These are phyloP conservation scores for Poeciliopsis presidionis DNA, from an alignment of 2,797 vertebrate genomes.

Conservation along the genomic window DNA sequence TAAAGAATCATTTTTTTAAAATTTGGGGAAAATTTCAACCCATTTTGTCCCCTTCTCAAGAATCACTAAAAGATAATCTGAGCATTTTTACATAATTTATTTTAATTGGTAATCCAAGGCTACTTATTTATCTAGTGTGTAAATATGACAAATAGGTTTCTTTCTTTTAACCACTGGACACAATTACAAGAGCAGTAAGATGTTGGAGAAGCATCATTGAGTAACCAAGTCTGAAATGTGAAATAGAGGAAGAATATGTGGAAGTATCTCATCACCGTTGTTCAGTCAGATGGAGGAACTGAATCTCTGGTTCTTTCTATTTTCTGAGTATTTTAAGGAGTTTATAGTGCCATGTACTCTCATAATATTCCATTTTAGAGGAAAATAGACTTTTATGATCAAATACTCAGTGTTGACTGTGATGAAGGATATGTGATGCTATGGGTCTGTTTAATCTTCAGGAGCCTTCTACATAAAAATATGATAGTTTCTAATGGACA, in stretches of 20 bases:
- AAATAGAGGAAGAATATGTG: background rate
- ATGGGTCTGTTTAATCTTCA: background rate
- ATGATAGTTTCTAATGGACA: background rate
- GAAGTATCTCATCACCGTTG: background rate
- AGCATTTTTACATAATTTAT: background rate
- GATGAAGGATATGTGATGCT: background rate
- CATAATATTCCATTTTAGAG: background rate
- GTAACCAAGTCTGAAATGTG: background rate
- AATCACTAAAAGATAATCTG: background rate
- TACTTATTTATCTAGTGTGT: background rate
- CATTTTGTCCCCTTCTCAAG: too few species aligned
- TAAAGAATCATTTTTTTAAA: too few species aligned
- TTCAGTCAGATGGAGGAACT: background rate
- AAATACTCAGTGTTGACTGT: background rate
- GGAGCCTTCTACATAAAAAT: background rate
- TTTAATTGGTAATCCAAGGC: background rate
- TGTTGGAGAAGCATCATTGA: background rate
- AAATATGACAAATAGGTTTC: background rate
- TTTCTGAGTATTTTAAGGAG: too few species aligned
- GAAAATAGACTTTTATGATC: background rate
- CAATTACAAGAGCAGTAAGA: background rate
- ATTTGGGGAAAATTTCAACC: too few species aligned
- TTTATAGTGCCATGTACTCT: background rate
- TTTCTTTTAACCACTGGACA: background rate
- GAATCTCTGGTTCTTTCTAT: background rate